Evolutionary conservation across 2,888 invertebrate genomes (phyloP), one percentile per base, ranked within the genome.

Genomic region (Megalurothrips usitatus): DNA sequence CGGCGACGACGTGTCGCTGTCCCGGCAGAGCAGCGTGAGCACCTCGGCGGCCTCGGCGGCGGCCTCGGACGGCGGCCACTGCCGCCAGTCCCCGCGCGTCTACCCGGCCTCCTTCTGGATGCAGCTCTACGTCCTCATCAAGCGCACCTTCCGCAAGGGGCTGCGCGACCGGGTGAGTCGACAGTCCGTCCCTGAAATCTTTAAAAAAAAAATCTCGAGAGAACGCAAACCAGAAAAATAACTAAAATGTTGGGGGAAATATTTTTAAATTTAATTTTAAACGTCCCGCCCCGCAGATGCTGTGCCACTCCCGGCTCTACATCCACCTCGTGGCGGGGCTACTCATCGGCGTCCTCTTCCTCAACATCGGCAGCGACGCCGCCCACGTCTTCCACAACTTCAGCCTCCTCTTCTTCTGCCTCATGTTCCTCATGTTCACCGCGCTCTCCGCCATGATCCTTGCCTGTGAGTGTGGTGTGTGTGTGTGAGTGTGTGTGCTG

Each of bases 391-490:
- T 93, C 83, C 94, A 96, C 86, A 98, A 96, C 87, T 94, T 94
- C 85, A 95, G 95, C 86, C 94, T 94, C 86, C 89, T 97, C 49
- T 97, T 96, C 89, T 98, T 96, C 88, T 93, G 94, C 83, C 91
- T 96, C 80, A 94, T 98, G 92, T 98, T 98, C 87, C 90, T 97
- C 81, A 96, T 97, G 94, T 96, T 96, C 87, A 96, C 96, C 10
- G 94, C 98, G 0, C 95, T 97, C 87, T 97, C 95, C 88, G 93
- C 96, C 19, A 94, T 96, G 81, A 91, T 95, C 79, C 92, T 97
- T 48, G 94, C 94, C 83, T 97, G 98, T 98, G 90, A 94, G 96
- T 92, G 82, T 58, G n/a, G n/a, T n/a, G n/a, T n/a, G n/a, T n/a
- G n/a, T n/a, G n/a, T n/a, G n/a, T n/a, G n/a, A n/a, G n/a, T n/a